phyloP scores from a whole-genome alignment of 1,140 invertebrate genomes.

The Meloidogyne exigua region DNA sequence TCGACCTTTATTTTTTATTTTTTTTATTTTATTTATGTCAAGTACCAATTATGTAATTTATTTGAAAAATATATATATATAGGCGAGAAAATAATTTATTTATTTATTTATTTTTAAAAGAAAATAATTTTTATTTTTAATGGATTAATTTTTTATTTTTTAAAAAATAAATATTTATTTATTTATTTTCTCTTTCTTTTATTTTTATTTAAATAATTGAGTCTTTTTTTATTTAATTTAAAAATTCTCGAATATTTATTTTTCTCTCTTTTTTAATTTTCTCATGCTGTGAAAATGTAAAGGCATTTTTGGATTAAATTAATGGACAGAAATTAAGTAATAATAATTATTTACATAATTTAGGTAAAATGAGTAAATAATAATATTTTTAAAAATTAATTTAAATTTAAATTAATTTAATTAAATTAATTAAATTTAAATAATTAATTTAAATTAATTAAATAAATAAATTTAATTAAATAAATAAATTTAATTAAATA shows the following conservation, averaged over 20 bases:
- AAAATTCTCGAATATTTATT: neutral
- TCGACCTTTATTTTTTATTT: neutral
- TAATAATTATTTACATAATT: too few species aligned
- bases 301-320: neutral
- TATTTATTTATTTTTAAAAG: neutral
- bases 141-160: neutral
- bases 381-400: neutral
- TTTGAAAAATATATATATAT: neutral
- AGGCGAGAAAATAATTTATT: neutral
- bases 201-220: neutral
- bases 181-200: too few species aligned
- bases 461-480: neutral
- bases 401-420: neutral
- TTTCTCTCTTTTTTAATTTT: neutral
- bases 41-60: conserved; percentile 7
- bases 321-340: neutral
- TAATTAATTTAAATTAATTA: neutral
- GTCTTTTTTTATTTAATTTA: neutral
- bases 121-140: neutral
- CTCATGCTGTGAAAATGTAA: neutral
- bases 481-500: neutral
- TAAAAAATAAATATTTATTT: neutral
- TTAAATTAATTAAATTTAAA: neutral
- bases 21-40: neutral
- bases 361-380: too few species aligned